These are phyloP conservation scores for Peromyscus eremicus DNA, from an alignment of 2,797 vertebrate genomes.

Conservation along the genomic window DNA sequence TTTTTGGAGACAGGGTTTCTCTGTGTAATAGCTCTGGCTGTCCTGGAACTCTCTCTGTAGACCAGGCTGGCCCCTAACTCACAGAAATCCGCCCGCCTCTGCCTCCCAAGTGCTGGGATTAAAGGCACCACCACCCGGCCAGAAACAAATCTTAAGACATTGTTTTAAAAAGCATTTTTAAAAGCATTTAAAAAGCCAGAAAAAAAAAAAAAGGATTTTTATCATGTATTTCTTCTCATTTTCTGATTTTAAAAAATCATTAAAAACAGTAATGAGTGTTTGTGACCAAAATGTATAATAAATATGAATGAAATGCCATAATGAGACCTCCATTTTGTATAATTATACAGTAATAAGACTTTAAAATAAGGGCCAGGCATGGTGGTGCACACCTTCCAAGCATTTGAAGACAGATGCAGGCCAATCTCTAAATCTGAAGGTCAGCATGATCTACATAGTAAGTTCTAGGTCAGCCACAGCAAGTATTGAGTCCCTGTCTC, in stretches of 20 bases:
- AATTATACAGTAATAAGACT: neutral
- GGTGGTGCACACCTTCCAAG: neutral
- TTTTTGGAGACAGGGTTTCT: too few species aligned
- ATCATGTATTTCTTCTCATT: neutral
- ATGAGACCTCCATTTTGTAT: neutral
- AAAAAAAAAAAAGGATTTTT: slow-evolving; percentile 8
- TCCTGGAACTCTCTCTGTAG: too few species aligned
- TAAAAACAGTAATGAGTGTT: neutral
- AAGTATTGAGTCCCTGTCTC: neutral
- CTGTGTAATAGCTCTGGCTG: too few species aligned
- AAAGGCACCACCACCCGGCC: neutral
- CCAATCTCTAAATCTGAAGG: neutral
- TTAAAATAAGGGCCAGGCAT: neutral
- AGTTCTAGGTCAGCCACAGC: neutral
- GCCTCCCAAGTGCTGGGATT: too few species aligned
- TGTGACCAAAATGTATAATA: neutral
- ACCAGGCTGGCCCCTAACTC: too few species aligned
- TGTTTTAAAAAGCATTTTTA: slow-evolving; percentile 27
- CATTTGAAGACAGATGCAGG: neutral
- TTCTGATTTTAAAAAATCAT: neutral
- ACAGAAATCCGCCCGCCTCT: too few species aligned
- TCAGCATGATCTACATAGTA: neutral
- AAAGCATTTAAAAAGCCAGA: too few species aligned
- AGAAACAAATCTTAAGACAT: neutral
- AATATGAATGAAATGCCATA: neutral